Evolutionary conservation across 2,797 vertebrate species (phyloP), one percentile per base, ranked within the genome.

Genomic region (Pogoniulus pusillus): DNA sequence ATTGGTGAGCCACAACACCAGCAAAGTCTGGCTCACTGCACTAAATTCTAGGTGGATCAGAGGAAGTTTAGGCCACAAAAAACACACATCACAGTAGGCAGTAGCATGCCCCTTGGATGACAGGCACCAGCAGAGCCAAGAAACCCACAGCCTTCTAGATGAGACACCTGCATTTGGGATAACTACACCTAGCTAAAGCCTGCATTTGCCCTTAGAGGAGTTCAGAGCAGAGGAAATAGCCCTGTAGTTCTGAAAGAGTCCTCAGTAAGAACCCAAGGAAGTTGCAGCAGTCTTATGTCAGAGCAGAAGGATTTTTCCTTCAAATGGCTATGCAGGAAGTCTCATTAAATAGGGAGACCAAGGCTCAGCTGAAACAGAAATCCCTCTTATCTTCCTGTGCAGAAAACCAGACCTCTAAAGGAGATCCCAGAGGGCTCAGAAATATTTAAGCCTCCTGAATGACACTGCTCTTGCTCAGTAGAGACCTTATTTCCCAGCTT

Each of bases 341-440:
- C 63, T 76, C 69, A 58, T 86, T 90, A 91, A 85, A 85, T 2
- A n/a, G 34, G 43, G 65, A 80, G 13, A 58, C 58, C 63, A 87
- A 29, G 7, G 16, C 65, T 65, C 69, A 72, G 51, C 2, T 87
- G 59, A 78, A 80, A 78, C 27, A n/a, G 66, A 92, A 95, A 91
- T 85, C 84, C 80, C 37, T 87, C 95, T 93, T 93, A 92, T 92
- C 91, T 91, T 66, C 22, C 77, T 60, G 35, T 83, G 63, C 94
- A 95, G 92, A 88, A 90, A 73, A 6, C 47, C 53, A 89, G 91
- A 53, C 66, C 75, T 88, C 74, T 59, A 73, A 79, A 94, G 74
- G 66, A 85, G 55, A 79, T 76, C 90, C 93, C 93, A 84, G 57
- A 86, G 80, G 82, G 53, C 87, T 91, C 77, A 59, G 78, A 71